Conservation (phyloP, 2,888 invertebrate species). For the Agonopterix alstromeriana region DNA sequence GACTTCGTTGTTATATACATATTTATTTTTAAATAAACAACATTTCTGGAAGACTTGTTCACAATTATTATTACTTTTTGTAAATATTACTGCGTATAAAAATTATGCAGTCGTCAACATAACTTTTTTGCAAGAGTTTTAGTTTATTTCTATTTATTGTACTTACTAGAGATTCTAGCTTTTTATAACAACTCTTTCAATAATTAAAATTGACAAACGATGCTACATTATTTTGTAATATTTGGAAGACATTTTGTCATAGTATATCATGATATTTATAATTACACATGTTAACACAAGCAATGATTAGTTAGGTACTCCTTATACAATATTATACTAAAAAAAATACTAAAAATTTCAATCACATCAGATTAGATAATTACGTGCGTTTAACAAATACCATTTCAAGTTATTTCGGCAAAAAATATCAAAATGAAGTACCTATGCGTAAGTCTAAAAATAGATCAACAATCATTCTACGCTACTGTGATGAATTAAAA, state of each 20-base stretch:
- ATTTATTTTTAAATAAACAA: conserved; percentile 4
- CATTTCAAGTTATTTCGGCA: conserved; percentile 29
- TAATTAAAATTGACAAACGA: conserved; percentile 4
- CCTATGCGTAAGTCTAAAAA: conserved; percentile 58
- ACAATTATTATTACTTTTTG: conserved; percentile 6
- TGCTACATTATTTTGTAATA: neutral
- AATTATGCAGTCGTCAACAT: too few relatives aligned
- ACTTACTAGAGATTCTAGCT: too few relatives aligned
- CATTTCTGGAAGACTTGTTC: conserved; percentile 5
- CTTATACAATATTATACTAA: too few relatives aligned
- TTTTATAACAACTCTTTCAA: neutral
- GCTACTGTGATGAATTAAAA: conserved; percentile 76
- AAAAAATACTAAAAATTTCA: too few relatives aligned
- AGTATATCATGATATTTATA: too few relatives aligned
- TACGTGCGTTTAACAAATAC: conserved; percentile 19
- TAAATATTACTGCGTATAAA: too few relatives aligned
- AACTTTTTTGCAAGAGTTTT: too few relatives aligned
- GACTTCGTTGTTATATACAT: conserved; percentile 64
- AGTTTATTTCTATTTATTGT: too few relatives aligned
- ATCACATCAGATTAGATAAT: conserved; percentile 12
- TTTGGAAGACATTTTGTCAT: too few relatives aligned
- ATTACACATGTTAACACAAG: too few relatives aligned
- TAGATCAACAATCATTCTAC: conserved; percentile 67
- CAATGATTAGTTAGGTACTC: too few relatives aligned
- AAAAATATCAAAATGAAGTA: conserved; percentile 22